A percentile compares a stretch with the other conserved stretches of the same genome.
Conservation (phyloP, 2,888 invertebrate genomes). For the Byasa hedistus region DNA sequence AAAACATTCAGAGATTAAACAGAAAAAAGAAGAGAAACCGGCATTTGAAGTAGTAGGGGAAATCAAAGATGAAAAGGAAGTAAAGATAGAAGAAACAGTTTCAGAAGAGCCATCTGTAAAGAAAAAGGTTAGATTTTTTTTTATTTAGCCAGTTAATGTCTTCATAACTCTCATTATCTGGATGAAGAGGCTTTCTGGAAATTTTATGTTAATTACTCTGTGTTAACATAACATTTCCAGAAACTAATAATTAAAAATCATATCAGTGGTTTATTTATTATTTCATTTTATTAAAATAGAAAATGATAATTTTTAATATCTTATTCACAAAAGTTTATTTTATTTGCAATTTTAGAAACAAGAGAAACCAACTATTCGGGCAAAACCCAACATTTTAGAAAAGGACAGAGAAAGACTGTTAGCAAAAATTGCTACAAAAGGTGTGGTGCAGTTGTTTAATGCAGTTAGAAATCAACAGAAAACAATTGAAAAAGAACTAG, state of each 20-base stretch:
- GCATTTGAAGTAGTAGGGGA: conserved; percentile 86
- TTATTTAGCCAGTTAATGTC: not conserved
- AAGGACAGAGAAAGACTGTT: conserved; percentile 88
- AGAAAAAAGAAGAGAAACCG: conserved; percentile 67
- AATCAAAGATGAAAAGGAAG: conserved; percentile 58
- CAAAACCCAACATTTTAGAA: conserved; percentile 88
- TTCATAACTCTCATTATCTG: too few species aligned
- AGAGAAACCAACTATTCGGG: conserved; percentile 82
- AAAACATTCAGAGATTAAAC: conserved; percentile 81
- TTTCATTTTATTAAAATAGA: too few species aligned
- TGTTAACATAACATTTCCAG: too few species aligned
- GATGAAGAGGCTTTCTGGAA: too few species aligned
- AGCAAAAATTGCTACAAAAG: conserved; percentile 92
- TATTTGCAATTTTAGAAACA: conserved; percentile 74
- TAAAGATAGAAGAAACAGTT: conserved; percentile 50
- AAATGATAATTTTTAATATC: not conserved
- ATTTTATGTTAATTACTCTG: too few species aligned
- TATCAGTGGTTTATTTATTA: too few species aligned
- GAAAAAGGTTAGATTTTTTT: conserved; percentile 52
- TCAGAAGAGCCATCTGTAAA: conserved; percentile 55
- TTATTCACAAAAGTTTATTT: conserved; percentile 3
- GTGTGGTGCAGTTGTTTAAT: conserved; percentile 96
- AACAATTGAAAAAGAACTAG: conserved; percentile 84
- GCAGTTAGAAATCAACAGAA: conserved; percentile 93
- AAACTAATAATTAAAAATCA: too few species aligned